Evolutionary conservation across 2,888 invertebrate genomes (phyloP).

Genomic region (Ceratothoa steindachneri): DNA sequence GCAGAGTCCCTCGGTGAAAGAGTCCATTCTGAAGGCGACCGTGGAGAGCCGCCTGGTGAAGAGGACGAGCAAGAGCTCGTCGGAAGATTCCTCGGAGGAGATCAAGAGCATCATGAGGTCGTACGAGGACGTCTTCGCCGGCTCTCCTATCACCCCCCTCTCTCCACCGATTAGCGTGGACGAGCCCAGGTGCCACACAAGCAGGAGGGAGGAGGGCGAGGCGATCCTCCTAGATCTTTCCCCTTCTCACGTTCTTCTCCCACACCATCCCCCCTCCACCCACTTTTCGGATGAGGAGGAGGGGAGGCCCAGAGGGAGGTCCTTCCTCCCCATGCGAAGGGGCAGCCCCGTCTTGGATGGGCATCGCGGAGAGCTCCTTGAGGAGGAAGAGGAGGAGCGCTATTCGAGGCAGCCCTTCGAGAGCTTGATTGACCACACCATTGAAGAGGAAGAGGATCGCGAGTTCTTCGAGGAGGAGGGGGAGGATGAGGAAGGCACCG

Average conservation of each 20-base stretch:
- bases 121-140: conserved; percentile 5
- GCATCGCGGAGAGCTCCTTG: background rate
- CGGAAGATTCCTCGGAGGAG: background rate
- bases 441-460: background rate
- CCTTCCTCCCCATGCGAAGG: background rate
- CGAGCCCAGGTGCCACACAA: background rate
- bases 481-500: background rate
- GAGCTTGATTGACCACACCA: background rate
- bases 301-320: background rate
- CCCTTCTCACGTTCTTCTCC: background rate
- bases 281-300: conserved; percentile 4
- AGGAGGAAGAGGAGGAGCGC: background rate
- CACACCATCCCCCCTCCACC: background rate
- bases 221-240: background rate
- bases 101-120: background rate
- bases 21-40: background rate
- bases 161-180: conserved; percentile 1
- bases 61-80: background rate
- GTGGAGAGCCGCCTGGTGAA: background rate
- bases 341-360: background rate
- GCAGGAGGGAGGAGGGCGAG: background rate
- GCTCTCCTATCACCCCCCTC: background rate
- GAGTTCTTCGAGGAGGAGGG: background rate
- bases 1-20: background rate
- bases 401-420: background rate